Percentiles rank a stretch among this genome's conserved stretches.
Conservation (phyloP, 2,888 invertebrate species). For the Dendrolimus houi region DNA sequence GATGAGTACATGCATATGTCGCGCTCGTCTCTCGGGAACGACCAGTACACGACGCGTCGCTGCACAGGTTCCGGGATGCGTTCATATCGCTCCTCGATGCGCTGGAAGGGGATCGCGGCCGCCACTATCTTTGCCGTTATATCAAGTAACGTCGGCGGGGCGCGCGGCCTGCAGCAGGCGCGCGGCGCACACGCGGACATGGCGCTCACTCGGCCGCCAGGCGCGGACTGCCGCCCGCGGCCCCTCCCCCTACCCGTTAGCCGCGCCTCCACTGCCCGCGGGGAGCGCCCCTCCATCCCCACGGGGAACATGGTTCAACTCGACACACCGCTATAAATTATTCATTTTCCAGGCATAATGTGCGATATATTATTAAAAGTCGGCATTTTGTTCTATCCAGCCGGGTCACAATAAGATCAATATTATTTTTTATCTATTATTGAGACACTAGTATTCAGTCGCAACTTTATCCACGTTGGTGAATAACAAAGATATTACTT, state of each 20-base stretch:
- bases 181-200: slow-evolving; percentile 73
- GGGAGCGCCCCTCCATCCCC: slow-evolving; percentile 25
- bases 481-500: too few relatives aligned
- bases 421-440: slow-evolving; percentile 11
- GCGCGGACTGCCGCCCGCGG: slow-evolving; percentile 61
- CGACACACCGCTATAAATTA: slow-evolving; percentile 71
- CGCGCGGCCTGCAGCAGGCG: slow-evolving; percentile 73
- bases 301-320: slow-evolving; percentile 65
- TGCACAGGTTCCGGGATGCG: slow-evolving; percentile 93
- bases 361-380: slow-evolving; percentile 75
- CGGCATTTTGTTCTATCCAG: slow-evolving; percentile 64
- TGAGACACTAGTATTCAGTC: too few relatives aligned
- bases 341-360: slow-evolving; percentile 74
- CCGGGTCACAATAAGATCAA: slow-evolving; percentile 42
- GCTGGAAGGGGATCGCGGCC: slow-evolving; percentile 89
- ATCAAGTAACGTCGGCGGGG: slow-evolving; percentile 86
- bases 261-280: slow-evolving; percentile 19
- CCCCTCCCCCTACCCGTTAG: slow-evolving; percentile 26
- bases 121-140: slow-evolving; percentile 90
- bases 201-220: slow-evolving; percentile 72
- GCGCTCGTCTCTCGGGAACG: slow-evolving; percentile 90
- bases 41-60: slow-evolving; percentile 91
- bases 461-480: too few relatives aligned
- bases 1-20: slow-evolving; percentile 95
- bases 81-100: slow-evolving; percentile 90